Percentiles rank a stretch among this genome's conserved stretches.
phyloP scores from a whole-genome alignment of 64 coral and sea anemone genomes.

The Dendronephthya gigantea region DNA sequence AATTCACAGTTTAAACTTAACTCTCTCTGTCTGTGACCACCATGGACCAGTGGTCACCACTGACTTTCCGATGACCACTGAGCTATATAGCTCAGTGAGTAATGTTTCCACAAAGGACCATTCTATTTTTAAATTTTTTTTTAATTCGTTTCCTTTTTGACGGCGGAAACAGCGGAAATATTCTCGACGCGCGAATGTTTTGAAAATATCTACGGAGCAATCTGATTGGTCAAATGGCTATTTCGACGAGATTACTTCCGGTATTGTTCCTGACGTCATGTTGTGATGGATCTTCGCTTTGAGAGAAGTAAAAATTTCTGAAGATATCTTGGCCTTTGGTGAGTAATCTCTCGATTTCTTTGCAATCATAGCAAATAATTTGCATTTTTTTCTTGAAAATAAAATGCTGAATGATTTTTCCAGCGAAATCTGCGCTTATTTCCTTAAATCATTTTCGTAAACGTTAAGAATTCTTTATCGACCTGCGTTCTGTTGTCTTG shows the following conservation, averaged over 20 bases:
- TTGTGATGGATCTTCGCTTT: not conserved
- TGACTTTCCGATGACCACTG: no score
- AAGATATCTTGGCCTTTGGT: not conserved
- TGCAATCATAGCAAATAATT: not conserved
- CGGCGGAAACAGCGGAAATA: no score
- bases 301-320: not conserved
- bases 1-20: no score
- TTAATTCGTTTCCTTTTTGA: not conserved
- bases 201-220: no score
- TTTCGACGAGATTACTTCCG: not conserved
- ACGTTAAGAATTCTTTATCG: not conserved
- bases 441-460: not conserved
- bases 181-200: no score
- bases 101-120: no score
- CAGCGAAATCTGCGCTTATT: not conserved
- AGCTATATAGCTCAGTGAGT: no score
- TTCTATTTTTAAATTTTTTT: not conserved
- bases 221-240: no score
- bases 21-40: no score
- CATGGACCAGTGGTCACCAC: no score
- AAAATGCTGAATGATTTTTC: not conserved
- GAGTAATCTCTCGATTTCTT: not conserved
- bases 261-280: not conserved
- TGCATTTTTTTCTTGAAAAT: not conserved
- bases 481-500: not conserved